Evolutionary conservation across 2,888 invertebrate species (phyloP).

Genomic region (Drosophila nigricruria): DNA sequence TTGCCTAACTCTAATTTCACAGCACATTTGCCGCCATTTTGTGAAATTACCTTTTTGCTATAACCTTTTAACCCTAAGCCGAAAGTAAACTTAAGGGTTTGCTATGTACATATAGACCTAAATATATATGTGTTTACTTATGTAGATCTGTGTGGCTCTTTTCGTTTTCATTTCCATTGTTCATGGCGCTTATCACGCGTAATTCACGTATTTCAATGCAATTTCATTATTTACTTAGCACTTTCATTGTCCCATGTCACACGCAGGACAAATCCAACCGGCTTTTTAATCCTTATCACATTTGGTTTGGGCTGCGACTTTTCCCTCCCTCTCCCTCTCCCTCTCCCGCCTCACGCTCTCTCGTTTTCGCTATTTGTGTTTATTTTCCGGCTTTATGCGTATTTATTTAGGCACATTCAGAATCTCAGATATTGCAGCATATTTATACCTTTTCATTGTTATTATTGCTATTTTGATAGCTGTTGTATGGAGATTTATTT

Average conservation of each 20-base stretch:
- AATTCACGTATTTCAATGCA: constrained; percentile 57
- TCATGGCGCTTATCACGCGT: constrained; percentile 54
- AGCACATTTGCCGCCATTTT: constrained; percentile 35
- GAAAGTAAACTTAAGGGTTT: constrained; percentile 21
- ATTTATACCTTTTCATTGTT: constrained; percentile 40
- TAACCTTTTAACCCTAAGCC: constrained; percentile 5
- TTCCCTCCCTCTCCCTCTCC: not conserved
- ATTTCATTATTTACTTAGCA: constrained; percentile 74
- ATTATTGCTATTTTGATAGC: constrained; percentile 73
- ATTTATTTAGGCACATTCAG: constrained; percentile 75
- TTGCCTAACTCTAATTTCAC: not conserved
- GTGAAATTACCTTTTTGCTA: not conserved
- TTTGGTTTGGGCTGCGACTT: constrained; percentile 16
- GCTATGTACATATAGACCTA: constrained; percentile 8
- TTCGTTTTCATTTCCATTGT: constrained; percentile 19
- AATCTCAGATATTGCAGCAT: constrained; percentile 30
- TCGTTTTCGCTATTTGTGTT: constrained; percentile 31
- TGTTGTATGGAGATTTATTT: constrained; percentile 18
- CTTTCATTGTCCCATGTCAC: constrained; percentile 61
- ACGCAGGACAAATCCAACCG: constrained; percentile 37
- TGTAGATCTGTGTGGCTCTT: constrained; percentile 25
- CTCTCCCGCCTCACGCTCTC: not conserved
- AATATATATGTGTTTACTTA: constrained; percentile 3
- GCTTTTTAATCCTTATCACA: constrained; percentile 78
- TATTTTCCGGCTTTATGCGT: constrained; percentile 57